phyloP scores from a whole-genome alignment of 2,797 vertebrate species.

The Falco novaeseelandiae region DNA sequence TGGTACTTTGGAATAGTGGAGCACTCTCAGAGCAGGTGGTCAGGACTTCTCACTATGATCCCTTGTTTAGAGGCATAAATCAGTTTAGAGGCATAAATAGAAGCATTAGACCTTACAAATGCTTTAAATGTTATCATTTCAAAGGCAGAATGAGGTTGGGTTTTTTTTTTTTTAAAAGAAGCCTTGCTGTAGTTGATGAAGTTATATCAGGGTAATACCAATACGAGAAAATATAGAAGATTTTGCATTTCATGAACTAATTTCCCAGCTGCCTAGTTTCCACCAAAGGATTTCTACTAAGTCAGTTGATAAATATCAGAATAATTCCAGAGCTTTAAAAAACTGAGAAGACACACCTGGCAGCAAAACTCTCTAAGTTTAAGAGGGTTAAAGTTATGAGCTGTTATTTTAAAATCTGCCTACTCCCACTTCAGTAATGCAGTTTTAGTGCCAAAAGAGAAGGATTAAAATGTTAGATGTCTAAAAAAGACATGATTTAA shows the following conservation, averaged over 20 bases:
- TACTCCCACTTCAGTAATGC: conserved; percentile 35
- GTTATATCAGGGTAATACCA: background rate
- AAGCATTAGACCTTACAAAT: background rate
- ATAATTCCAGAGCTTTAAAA: background rate
- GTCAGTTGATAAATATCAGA: background rate
- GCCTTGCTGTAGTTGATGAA: background rate
- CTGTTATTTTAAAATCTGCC: conserved; percentile 29
- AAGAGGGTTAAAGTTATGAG: background rate
- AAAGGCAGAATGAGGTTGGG: background rate
- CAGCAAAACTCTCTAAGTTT: background rate
- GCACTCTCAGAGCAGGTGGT: background rate
- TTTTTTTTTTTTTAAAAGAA: background rate
- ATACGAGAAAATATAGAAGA: background rate
- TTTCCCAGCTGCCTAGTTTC: background rate
- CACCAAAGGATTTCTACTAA: background rate
- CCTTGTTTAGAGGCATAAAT: background rate
- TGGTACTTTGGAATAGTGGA: background rate
- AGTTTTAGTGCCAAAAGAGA: background rate
- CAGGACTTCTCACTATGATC: background rate
- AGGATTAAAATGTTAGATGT: background rate
- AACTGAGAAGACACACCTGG: background rate
- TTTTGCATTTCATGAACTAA: background rate
- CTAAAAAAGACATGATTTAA: background rate
- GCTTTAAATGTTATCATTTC: background rate
- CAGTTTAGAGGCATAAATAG: too few relatives aligned